phyloP scores from a whole-genome alignment of 1,140 invertebrate genomes.

The Euborellia annulipes region DNA sequence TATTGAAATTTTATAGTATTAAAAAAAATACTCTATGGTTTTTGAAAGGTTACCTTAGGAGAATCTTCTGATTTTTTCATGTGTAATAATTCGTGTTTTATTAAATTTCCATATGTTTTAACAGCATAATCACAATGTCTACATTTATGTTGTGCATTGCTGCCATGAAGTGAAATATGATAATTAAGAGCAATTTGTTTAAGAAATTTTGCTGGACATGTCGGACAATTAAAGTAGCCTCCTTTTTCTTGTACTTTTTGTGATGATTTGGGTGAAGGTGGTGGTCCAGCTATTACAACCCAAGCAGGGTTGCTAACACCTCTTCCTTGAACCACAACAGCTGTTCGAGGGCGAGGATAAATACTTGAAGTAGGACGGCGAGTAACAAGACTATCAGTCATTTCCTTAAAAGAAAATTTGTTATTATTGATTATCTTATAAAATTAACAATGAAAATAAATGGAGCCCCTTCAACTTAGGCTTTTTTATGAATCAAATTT shows the following conservation, averaged over 20 bases:
- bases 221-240: conserved; percentile 18
- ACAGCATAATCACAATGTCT: conserved; percentile 70
- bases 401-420: not conserved
- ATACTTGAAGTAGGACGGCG: conserved; percentile 42
- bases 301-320: conserved; percentile 3
- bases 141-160: conserved; percentile 53
- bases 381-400: conserved; percentile 40
- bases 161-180: conserved; percentile 52
- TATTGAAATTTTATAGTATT: too few relatives aligned
- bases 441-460: too few relatives aligned
- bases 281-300: conserved; percentile 6
- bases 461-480: too few relatives aligned
- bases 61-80: conserved; percentile 12
- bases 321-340: conserved; percentile 6
- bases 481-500: too few relatives aligned
- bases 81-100: conserved; percentile 53
- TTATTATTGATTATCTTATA: too few relatives aligned
- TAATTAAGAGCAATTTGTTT: conserved; percentile 52
- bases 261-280: not conserved
- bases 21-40: conserved; percentile 4
- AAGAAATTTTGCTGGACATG: conserved; percentile 52
- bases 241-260: conserved; percentile 22
- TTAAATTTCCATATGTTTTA: conserved; percentile 57
- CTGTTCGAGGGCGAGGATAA: conserved; percentile 43
- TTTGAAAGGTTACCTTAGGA: not conserved